Percentiles rank a stretch among this genome's conserved stretches.
Conservation (phyloP, 2,113 vertebrate genomes). For the Tonatia bakeri region DNA sequence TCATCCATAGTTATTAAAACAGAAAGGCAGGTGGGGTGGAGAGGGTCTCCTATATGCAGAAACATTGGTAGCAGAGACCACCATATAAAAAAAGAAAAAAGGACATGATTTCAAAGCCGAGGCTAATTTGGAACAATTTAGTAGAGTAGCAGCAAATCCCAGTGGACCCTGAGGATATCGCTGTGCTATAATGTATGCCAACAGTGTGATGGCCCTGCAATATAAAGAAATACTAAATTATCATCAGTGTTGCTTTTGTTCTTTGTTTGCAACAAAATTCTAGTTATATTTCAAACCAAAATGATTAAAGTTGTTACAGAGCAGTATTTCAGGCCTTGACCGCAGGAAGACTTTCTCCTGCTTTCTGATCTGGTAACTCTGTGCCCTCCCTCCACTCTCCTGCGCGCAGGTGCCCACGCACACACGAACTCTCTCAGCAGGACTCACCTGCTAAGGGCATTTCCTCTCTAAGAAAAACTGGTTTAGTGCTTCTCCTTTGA, state of each 20-base stretch:
- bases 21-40: not conserved
- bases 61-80: not conserved
- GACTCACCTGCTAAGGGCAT: not conserved
- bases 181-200: not conserved
- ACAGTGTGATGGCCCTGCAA: not conserved
- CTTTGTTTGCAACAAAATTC: constrained; percentile 14
- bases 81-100: not conserved
- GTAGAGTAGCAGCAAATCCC: not conserved
- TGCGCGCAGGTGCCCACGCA: rapidly evolving
- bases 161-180: not conserved
- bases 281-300: not conserved
- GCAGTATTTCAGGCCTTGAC: constrained; percentile 1
- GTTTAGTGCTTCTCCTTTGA: not conserved
- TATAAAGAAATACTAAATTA: not conserved
- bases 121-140: not conserved
- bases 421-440: not conserved
- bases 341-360: not conserved
- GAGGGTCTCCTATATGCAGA: not conserved
- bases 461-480: not conserved
- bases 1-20: not conserved
- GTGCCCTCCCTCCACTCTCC: not conserved
- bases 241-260: not conserved
- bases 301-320: not conserved
- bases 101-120: not conserved
- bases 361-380: not conserved